Percentiles rank a stretch among this genome's conserved stretches.
Evolutionary conservation across 2,113 vertebrate genomes (phyloP).

Genomic region (Nothocercus julius): DNA sequence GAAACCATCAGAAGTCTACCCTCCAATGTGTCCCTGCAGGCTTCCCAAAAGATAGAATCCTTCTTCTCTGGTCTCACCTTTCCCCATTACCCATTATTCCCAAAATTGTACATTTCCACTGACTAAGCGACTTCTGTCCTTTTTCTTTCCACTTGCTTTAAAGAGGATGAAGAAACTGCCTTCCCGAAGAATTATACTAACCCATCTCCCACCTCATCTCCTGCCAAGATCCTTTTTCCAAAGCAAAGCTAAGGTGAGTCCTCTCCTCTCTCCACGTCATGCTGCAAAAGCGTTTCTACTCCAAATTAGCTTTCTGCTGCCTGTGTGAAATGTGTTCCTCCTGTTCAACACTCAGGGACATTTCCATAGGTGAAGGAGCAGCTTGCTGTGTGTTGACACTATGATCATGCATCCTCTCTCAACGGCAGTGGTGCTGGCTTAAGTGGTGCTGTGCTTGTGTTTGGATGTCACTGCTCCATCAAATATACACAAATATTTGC

Average conservation of each 20-base stretch:
- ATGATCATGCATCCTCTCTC: not conserved
- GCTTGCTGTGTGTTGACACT: not conserved
- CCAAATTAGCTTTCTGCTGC: not conserved
- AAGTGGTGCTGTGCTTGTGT: not conserved
- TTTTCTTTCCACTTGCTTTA: not conserved
- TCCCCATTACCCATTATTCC: not conserved
- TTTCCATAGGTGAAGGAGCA: not conserved
- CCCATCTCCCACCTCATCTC: not conserved
- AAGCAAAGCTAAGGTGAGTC: conserved; percentile 35
- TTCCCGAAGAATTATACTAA: conserved; percentile 48
- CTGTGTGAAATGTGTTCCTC: not conserved
- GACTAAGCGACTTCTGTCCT: not conserved
- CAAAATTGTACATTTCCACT: not conserved
- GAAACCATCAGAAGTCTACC: not conserved
- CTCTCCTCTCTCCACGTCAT: not conserved
- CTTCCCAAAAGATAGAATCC: not conserved
- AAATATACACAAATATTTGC: not conserved
- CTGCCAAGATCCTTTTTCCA: conserved; percentile 19
- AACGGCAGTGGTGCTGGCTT: not conserved
- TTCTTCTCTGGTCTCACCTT: not conserved
- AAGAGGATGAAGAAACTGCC: conserved; percentile 53
- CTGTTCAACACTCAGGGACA: not conserved
- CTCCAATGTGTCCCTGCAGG: not conserved
- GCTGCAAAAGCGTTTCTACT: not conserved
- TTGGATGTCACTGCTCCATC: not conserved